Evolutionary conservation across 2,113 vertebrate genomes (phyloP), one percentile per base, ranked within the genome.

Genomic region (Muntiacus muntjak): DNA sequence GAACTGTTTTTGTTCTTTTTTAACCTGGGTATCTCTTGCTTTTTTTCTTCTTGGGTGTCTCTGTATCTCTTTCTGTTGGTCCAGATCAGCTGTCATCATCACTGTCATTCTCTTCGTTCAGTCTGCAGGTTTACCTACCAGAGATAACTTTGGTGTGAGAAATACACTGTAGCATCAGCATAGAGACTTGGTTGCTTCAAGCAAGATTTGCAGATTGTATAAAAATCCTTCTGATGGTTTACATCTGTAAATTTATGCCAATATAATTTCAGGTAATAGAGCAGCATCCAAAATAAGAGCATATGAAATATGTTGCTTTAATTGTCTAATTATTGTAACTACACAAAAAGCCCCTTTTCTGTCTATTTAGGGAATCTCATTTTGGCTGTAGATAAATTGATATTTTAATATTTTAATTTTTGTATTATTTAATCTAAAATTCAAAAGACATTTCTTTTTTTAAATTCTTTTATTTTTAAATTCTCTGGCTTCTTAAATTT

Each of bases 181-280:
- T n/a, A 90, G 74, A 90, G 88, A 87, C 96, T 94, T 96, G 89
- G 1, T 60, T 87, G 23, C 36, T 93, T n/a, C 74, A 83, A 25
- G 71, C n/a, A 95, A 67, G 43, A 87, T 91, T 91, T 96, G 15
- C 96, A 95, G 15, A 89, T 91, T 74, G 40, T 9, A 91, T 30
- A 76, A 71, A 78, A 90, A 57, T 89, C 33, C 10, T 67, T 82
- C 55, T 55, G 76, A 87, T 45, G 26, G 26, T 91, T 95, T 94
- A 30, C 6, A 76, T 26, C 45, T 86, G 5, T 82, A 95, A 71
- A 84, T 87, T 95, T 86, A 54, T 91, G 52, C 25, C 14, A 87
- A 92, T 64, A 87, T 78, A 97, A 94, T 96, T 97, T 95, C 94
- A 98, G 74, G 62, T 98, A 96, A 94, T 78, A 30, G 28, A 64